Evolutionary conservation across 2,888 invertebrate species (phyloP).

Genomic region (Morpho helenor): DNA sequence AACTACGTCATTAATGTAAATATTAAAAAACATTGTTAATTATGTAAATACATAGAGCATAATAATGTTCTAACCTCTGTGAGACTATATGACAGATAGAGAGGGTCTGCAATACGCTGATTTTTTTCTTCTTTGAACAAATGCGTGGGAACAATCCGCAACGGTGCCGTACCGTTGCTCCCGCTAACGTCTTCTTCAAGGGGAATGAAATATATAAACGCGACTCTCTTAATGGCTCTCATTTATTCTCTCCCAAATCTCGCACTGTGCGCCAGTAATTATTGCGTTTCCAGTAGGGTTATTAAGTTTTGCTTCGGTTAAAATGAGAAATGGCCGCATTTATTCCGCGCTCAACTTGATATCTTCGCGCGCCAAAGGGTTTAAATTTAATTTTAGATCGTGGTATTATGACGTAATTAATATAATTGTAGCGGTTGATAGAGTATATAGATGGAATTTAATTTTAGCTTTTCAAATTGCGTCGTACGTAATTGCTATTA

Average conservation of each 20-base stretch:
- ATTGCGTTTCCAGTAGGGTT: slow-evolving; percentile 75
- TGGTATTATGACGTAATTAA: slow-evolving; percentile 64
- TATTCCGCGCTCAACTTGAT: slow-evolving; percentile 72
- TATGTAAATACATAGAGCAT: neutral
- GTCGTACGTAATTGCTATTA: too few relatives aligned
- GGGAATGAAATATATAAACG: slow-evolving; percentile 76
- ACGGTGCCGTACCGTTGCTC: slow-evolving; percentile 44
- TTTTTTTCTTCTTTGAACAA: slow-evolving; percentile 38
- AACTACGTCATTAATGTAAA: too few relatives aligned
- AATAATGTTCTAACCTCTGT: slow-evolving; percentile 8
- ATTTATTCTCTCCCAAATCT: slow-evolving; percentile 76
- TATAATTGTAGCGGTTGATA: slow-evolving; percentile 49
- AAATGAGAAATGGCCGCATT: slow-evolving; percentile 76
- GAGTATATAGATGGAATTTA: slow-evolving; percentile 15
- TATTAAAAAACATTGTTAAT: too few relatives aligned
- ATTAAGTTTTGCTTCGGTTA: slow-evolving; percentile 76
- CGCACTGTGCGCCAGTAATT: slow-evolving; percentile 72
- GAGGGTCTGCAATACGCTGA: neutral
- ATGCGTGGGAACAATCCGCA: slow-evolving; percentile 65
- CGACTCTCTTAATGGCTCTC: slow-evolving; percentile 74
- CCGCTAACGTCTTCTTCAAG: slow-evolving; percentile 71
- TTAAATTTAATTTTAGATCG: slow-evolving; percentile 71
- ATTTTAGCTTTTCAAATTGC: neutral
- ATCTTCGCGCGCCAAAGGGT: slow-evolving; percentile 61
- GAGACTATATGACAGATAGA: slow-evolving; percentile 8